Conservation (phyloP, 2,888 invertebrate species). For the Tupiocoris notatus region DNA sequence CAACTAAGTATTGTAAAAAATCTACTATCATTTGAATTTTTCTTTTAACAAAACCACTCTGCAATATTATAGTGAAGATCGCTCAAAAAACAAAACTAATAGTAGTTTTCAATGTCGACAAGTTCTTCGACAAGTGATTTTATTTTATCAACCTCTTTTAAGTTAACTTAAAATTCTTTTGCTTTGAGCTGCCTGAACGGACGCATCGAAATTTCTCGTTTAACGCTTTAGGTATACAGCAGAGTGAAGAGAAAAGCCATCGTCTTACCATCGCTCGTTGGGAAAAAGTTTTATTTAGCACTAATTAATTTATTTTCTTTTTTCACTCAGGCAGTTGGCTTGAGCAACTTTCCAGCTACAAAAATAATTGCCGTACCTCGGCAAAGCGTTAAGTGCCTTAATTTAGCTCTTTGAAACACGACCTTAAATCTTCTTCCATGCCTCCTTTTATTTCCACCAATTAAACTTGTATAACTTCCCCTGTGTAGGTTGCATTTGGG, state of each 20-base stretch:
- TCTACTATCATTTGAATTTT: too few species aligned
- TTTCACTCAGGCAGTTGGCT: not conserved
- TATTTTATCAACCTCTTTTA: too few species aligned
- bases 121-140: too few species aligned
- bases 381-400: constrained; percentile 34
- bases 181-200: too few species aligned
- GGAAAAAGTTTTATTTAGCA: not conserved
- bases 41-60: too few species aligned
- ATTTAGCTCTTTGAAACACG: constrained; percentile 39
- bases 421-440: constrained; percentile 25
- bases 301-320: constrained; percentile 1
- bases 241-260: not conserved
- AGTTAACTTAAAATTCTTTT: too few species aligned
- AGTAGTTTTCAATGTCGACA: too few species aligned
- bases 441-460: constrained; percentile 32
- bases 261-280: not conserved
- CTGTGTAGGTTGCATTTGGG: not conserved
- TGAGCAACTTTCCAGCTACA: not conserved
- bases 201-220: not conserved
- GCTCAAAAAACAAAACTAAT: too few species aligned
- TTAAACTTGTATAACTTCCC: constrained; percentile 39
- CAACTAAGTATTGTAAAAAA: too few species aligned
- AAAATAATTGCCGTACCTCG: constrained; percentile 20
- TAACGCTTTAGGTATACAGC: not conserved
- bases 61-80: too few species aligned